phyloP scores from a whole-genome alignment of 2,888 invertebrate genomes.

The Chrysopilus asiliformis region DNA sequence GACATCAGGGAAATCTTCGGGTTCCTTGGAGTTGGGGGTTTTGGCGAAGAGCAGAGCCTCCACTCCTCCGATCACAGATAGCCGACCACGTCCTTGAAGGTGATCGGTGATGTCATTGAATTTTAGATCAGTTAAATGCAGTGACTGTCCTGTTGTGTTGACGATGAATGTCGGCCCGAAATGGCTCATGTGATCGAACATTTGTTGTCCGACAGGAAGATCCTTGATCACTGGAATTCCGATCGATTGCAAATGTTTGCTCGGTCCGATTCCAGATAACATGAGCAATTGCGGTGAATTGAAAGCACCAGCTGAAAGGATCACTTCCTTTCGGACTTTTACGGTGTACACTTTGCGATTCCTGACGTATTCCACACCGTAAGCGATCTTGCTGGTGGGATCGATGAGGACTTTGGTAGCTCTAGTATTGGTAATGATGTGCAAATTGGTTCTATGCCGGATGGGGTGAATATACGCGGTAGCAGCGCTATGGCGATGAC shows the following conservation, averaged over 20 bases:
- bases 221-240: constrained; percentile 45
- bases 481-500: constrained; percentile 48
- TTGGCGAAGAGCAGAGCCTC: constrained; percentile 54
- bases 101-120: constrained; percentile 9
- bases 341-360: constrained; percentile 38
- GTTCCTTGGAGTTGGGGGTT: constrained; percentile 40
- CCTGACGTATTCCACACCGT: constrained; percentile 52
- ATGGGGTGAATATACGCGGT: constrained; percentile 46
- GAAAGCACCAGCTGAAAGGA: constrained; percentile 74
- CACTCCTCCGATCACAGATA: constrained; percentile 48
- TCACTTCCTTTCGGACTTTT: constrained; percentile 52
- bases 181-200: constrained; percentile 41
- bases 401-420: constrained; percentile 54
- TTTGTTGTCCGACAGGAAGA: constrained; percentile 49
- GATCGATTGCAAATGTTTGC: constrained; percentile 39
- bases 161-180: constrained; percentile 32
- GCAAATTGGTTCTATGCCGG: constrained; percentile 46
- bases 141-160: constrained; percentile 26
- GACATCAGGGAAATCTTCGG: constrained; percentile 49
- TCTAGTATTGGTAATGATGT: constrained; percentile 45
- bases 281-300: constrained; percentile 82
- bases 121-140: constrained; percentile 12
- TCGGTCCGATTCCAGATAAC: constrained; percentile 61
- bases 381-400: constrained; percentile 44
- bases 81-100: constrained; percentile 34